Evolutionary conservation across 2,113 vertebrate genomes (phyloP), one percentile per base, ranked within the genome.

Genomic region (Daphoenositta chrysoptera): DNA sequence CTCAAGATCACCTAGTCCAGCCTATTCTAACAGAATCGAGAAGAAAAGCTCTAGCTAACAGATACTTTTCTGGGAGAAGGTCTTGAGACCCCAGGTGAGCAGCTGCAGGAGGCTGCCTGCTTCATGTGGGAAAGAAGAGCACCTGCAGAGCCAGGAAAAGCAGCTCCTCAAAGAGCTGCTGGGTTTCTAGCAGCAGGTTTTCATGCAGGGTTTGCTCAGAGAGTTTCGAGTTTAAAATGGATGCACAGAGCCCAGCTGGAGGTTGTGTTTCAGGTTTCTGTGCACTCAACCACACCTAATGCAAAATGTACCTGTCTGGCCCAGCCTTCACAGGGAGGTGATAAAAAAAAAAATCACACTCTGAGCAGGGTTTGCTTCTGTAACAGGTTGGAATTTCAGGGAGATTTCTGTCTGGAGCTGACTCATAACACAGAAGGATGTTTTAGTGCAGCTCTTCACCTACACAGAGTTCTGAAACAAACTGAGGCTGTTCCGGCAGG

Each of bases 241-340:
- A 66, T 0, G 4, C 72, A 80, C 37, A 83, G 77, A 89, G 60
- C 42, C 20, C 48, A 77, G 76, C 69, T 81, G 92, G 83, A 94
- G 77, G 76, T 35, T 39, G 88, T 27, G 63, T 61, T 94, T 90
- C 89, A 91, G 72, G 94, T 94, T 93, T 82, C 80, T 87, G 95
- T 42, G 91, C 72, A 5, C 71, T 26, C 75, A 90, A 91, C 96
- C 93, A 95, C 90, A 28, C 86, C 86, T 92, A 69, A 81, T 63
- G 91, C 58, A 95, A 93, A 95, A 87, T 18, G 13, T 15, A 81
- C 76, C 72, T 86, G 73, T 27, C 72, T 93, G 76, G 73, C 66
- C 48, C 63, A 65, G 82, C 71, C 69, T 89, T 39, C 20, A 33
- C 0, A 0, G 56, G 72, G 48, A 80, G 54, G 58, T 23, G 69